Evolutionary conservation across 23 tunicate species (phyloP).

Genomic region (Ascidia mentula): DNA sequence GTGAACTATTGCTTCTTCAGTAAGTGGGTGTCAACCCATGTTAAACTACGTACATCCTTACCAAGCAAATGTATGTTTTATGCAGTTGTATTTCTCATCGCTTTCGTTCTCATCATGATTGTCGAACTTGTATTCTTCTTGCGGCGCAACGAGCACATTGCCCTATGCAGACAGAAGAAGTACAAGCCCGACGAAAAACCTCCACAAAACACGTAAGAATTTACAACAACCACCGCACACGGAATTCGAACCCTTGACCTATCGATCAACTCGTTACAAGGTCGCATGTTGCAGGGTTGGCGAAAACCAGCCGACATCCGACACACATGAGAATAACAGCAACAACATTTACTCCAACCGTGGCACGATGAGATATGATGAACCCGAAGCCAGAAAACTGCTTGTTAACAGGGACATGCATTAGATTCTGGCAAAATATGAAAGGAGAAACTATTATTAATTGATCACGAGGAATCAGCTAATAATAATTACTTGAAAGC

Average conservation of each 20-base stretch:
- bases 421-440: no score
- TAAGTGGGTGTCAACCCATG: no score
- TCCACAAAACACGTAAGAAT: background rate
- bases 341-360: slow-evolving; percentile 1
- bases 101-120: background rate
- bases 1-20: no score
- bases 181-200: background rate
- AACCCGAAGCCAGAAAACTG: no score
- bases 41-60: no score
- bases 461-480: no score
- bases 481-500: no score
- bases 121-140: background rate
- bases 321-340: background rate
- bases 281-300: background rate
- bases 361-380: background rate
- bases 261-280: background rate
- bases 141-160: no score
- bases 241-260: background rate
- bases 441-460: no score
- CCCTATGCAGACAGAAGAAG: background rate
- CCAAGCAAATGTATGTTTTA: no score
- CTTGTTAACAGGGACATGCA: no score
- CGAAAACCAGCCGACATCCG: background rate
- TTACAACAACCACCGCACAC: no score
- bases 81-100: background rate